Percentiles rank a stretch among this genome's conserved stretches.
Evolutionary conservation across 2,888 invertebrate species (phyloP).

Genomic region (Bombylius discolor): DNA sequence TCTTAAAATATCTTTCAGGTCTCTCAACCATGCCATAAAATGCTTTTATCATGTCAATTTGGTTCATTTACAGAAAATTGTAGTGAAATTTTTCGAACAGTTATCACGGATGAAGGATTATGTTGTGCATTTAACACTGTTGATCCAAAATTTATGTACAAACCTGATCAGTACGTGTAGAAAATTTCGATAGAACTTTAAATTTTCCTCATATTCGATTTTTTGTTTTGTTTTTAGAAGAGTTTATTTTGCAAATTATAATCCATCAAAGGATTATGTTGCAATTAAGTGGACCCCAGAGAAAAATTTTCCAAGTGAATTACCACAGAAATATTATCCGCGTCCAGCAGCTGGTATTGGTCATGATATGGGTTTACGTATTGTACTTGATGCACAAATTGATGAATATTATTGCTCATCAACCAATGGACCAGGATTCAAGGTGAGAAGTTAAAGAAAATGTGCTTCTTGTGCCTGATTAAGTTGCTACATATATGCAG

Average conservation of each 20-base stretch:
- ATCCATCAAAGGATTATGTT: constrained; percentile 37
- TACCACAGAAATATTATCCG: constrained; percentile 47
- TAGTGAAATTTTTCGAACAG: constrained; percentile 53
- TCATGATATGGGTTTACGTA: constrained; percentile 55
- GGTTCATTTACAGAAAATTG: constrained; percentile 47
- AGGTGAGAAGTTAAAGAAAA: constrained; percentile 16
- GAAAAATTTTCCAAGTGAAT: constrained; percentile 46
- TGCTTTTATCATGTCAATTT: constrained; percentile 57
- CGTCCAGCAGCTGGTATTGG: constrained; percentile 40
- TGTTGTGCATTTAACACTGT: constrained; percentile 74
- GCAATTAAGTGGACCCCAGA: constrained; percentile 60
- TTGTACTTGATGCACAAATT: constrained; percentile 56
- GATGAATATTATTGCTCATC: constrained; percentile 70
- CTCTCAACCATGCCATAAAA: constrained; percentile 57
- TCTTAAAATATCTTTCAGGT: constrained; percentile 38
- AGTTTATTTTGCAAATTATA: not conserved
- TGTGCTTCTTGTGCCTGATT: too few relatives aligned
- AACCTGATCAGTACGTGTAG: not conserved
- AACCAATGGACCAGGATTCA: constrained; percentile 44
- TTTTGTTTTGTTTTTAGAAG: not conserved
- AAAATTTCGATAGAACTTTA: not conserved
- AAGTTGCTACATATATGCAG: too few relatives aligned
- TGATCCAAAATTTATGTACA: constrained; percentile 50
- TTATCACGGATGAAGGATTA: constrained; percentile 69
- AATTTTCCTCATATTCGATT: not conserved